These are phyloP conservation scores for Antheraea mylitta DNA, from an alignment of 1,140 invertebrate genomes.

Conservation along the genomic window DNA sequence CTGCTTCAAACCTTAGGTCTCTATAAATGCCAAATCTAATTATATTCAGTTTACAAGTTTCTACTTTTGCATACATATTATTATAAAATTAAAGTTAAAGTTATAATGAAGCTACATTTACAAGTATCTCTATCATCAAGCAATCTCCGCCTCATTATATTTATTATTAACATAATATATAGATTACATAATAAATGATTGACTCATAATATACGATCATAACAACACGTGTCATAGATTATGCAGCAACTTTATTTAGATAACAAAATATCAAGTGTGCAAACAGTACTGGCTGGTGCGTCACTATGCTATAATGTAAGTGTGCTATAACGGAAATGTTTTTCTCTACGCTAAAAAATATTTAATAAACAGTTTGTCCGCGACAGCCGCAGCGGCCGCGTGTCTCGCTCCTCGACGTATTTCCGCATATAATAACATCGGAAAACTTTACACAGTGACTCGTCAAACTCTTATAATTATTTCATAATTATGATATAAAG, in stretches of 20 bases:
- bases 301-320: background rate
- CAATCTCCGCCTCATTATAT: too few relatives aligned
- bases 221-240: too few relatives aligned
- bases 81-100: too few relatives aligned
- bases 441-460: background rate
- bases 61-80: too few relatives aligned
- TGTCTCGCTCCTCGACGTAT: background rate
- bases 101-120: too few relatives aligned
- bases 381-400: conserved; percentile 23
- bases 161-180: too few relatives aligned
- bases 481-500: conserved; percentile 15
- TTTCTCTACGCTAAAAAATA: background rate
- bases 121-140: too few relatives aligned
- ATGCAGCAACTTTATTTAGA: background rate
- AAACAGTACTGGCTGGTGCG: background rate
- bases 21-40: too few relatives aligned
- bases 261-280: background rate
- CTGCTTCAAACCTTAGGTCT: too few relatives aligned
- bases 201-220: too few relatives aligned
- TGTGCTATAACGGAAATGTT: conserved; percentile 5
- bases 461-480: background rate
- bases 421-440: background rate
- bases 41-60: too few relatives aligned
- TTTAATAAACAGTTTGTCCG: conserved; percentile 28
- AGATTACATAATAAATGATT: too few relatives aligned